Evolutionary conservation across 1,140 invertebrate species (phyloP), one percentile per base, ranked within the genome.

Genomic region (Brachystomella parvula): DNA sequence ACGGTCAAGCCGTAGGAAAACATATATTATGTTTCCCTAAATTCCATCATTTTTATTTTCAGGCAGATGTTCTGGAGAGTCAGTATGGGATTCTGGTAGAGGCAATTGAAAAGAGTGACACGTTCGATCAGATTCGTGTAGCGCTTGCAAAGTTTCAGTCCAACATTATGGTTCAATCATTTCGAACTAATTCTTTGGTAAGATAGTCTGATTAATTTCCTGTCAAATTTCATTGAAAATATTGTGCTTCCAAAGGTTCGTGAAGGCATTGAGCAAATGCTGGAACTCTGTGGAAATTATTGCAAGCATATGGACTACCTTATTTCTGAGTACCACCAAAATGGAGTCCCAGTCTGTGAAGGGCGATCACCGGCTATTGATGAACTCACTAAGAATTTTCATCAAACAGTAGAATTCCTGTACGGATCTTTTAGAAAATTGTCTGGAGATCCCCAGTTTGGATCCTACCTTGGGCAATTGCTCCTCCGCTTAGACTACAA

Each of bases 401-500:
- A 61, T 31, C 35, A 63, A 29, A 61, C 59, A 24, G 68, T 73
- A 61, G 71, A 73, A 12, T 67, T 73, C 0, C 44, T 73, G 26
- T 61, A 70, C 17, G 65, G 61, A 47, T 35, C 70, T 1, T 53
- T 73, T 0, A 70, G 66, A 59, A 47, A 44, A 29, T 29, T 70
- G 30, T 66, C 68, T 1, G 9, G 59, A 1, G 66, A 70, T 44
- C 68, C 66, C 19, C 66, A 68, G 63, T 64, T 29, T 59, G 68
- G 71, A 21, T 53, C 63, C 6, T 64, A 57, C 35, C 39, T 73
- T 9, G 64, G 64, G 1, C 71, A 73, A 32, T 73, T 73, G 58
- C 65, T 73, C 6, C 64, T 73, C n/a, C 62, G 71, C 6, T 53
- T 73, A 15, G 71, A 73, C 63, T 73, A 68, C 56, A 73, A 73